Evolutionary conservation across 2,113 vertebrate species (phyloP), one percentile per base, ranked within the genome.

Genomic region (Hemibates koningsi): DNA sequence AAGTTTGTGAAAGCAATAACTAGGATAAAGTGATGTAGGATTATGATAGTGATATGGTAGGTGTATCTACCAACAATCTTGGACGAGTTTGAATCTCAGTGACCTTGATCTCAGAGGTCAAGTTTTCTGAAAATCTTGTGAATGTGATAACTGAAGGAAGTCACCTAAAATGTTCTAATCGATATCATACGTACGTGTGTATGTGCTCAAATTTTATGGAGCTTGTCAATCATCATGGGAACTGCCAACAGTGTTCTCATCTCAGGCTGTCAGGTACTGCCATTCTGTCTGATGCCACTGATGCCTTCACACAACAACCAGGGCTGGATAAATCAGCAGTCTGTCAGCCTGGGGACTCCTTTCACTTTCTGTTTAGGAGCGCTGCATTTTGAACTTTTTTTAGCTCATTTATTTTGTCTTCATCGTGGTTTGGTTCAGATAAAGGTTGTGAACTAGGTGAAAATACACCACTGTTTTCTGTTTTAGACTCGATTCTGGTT

Each of bases 231-330:
- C 71, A 76, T 48, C 24, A 17, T 17, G 41, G 71, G 2, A 29
- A 29, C 71, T 48, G 41, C 21, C 71, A 48, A 48, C 41, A 73
- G 3, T 48, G 68, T 11, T 76, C 68, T 76, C 68, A 76, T 76
- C 68, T 27, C 41, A 29, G 21, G 3, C 41, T 29, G 41, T 76
- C 41, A 76, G 41, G 1, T 5, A 7, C 41, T 48, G 41, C 9
- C 68, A 76, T 48, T 76, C 68, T 76, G 68, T 48, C 24, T 48
- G 71, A 76, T 76, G 24, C 71, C 24, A 48, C 71, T 76, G 71
- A 48, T 11, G 9, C 24, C 71, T 12, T 76, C 9, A 76, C 24
- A 12, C 9, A 76, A 17, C 4, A 19, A 19, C 21, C 66, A 27
- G 5, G 14, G 14, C 41, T 1, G 13, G 21, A 73, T 73, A 73